Evolutionary conservation across 2,888 invertebrate species (phyloP), one percentile per base, ranked within the genome.

Genomic region (Polymixis lichenea): DNA sequence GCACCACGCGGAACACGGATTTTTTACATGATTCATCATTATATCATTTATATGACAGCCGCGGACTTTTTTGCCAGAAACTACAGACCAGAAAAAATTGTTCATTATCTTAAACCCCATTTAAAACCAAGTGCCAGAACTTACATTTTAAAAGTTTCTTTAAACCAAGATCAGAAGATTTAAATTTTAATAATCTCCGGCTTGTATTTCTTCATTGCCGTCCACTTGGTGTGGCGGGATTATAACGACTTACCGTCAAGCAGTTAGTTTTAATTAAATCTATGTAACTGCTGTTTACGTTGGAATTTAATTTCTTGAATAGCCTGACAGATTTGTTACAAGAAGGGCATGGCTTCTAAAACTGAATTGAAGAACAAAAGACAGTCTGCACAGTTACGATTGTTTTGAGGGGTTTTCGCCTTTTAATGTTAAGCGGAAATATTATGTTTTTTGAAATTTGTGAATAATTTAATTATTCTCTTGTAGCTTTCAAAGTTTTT

Each of bases 251-350:
- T 56, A 69, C 67, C 68, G 65, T 66, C 75, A 73, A 73, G 78
- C 82, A 77, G 84, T 84, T 84, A 87, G 81, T 86, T 84, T 86
- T 84, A 81, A 86, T 86, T 84, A 86, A 82, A 78, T 80, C 76
- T 70, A 75, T 77, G 25, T 86, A 86, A 88, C 78, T 74, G 74
- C 75, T 80, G 86, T 86, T 86, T 82, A 88, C 72, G 76, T 82
- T 74, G 69, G 11, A 46, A 62, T 74, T 76, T 77, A 73, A 78
- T 82, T 84, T 53, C 60, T 66, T 66, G 38, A 81, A 81, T 75
- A 61, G 66, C 73, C 51, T 51, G 32, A 60, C 38, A 28, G 56
- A 68, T 68, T 82, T 76, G 56, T 49, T n/a, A 67, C 62, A 53
- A 77, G 49, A 43, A 61, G 19, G 19, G 25, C 46, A n/a, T 15